Conservation (phyloP, 1,140 invertebrate species). For the Maniola jurtina region DNA sequence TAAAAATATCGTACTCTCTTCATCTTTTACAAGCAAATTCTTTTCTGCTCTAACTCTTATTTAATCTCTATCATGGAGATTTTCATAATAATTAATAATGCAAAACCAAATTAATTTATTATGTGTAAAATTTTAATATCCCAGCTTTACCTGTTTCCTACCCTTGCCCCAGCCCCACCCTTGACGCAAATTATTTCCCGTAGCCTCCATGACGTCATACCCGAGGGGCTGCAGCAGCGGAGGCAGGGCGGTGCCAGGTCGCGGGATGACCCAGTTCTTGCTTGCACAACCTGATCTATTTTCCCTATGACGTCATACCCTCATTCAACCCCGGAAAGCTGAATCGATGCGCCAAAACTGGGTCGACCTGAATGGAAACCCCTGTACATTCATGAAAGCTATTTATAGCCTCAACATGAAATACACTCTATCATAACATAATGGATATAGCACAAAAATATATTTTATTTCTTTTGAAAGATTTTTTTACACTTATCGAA, state of each 20-base stretch:
- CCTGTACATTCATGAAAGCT: conserved; percentile 56
- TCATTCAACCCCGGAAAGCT: conserved; percentile 66
- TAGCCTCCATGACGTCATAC: conserved; percentile 29
- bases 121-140: not conserved
- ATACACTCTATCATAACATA: not conserved
- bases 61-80: too few relatives aligned
- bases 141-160: not conserved
- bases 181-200: conserved; percentile 8
- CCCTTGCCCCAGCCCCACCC: not conserved
- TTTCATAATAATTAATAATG: too few relatives aligned
- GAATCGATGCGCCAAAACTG: conserved; percentile 69
- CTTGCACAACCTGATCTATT: conserved; percentile 67
- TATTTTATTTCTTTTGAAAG: not conserved
- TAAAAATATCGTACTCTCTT: too few relatives aligned
- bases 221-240: conserved; percentile 28
- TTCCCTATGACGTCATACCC: conserved; percentile 67
- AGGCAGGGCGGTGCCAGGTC: conserved; percentile 36
- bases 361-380: conserved; percentile 68
- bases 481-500: too few relatives aligned
- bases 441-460: not conserved
- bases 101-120: too few relatives aligned
- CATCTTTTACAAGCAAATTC: too few relatives aligned
- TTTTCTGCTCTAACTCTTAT: too few relatives aligned
- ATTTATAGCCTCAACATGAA: conserved; percentile 48
- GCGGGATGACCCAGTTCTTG: conserved; percentile 54